These are phyloP conservation scores for Blera fallax DNA, from an alignment of 2,888 invertebrate genomes.

Conservation along the genomic window DNA sequence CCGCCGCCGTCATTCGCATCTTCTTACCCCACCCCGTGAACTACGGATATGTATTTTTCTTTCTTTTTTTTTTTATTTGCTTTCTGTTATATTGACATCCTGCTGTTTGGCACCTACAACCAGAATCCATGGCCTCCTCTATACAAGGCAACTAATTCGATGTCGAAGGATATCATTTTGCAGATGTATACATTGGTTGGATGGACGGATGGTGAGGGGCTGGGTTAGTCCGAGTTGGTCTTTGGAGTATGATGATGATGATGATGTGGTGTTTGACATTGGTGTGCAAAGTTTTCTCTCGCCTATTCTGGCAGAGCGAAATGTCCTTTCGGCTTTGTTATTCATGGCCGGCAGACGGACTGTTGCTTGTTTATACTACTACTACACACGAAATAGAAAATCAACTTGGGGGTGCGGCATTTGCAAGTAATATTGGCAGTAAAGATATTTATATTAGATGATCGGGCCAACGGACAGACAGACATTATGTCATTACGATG, in stretches of 20 bases:
- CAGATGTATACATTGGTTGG: conserved; percentile 12
- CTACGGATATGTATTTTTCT: background rate
- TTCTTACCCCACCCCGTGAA: background rate
- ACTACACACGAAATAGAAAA: conserved; percentile 31
- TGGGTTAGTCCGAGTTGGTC: conserved; percentile 17
- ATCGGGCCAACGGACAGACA: conserved; percentile 37
- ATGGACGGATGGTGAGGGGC: background rate
- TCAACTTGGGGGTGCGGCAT: conserved; percentile 9
- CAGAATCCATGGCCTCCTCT: background rate
- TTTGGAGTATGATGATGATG: conserved; percentile 22
- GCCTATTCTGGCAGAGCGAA: background rate
- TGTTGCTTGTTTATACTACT: conserved; percentile 53
- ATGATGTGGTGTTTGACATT: conserved; percentile 62
- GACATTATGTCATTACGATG: conserved; percentile 47
- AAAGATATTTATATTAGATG: conserved; percentile 64
- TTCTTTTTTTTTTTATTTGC: conserved; percentile 51
- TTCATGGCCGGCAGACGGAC: conserved; percentile 56
- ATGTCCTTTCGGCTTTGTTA: conserved; percentile 46
- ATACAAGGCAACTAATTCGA: conserved; percentile 45
- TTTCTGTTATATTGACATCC: conserved; percentile 56
- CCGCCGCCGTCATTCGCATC: conserved; percentile 3
- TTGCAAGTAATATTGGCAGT: conserved; percentile 45
- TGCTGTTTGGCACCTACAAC: conserved; percentile 69
- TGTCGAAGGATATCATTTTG: conserved; percentile 65
- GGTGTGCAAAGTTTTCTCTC: conserved; percentile 43